Evolutionary conservation across 2,797 vertebrate species (phyloP), one percentile per base, ranked within the genome.

Genomic region (Rhinogobio ventralis): DNA sequence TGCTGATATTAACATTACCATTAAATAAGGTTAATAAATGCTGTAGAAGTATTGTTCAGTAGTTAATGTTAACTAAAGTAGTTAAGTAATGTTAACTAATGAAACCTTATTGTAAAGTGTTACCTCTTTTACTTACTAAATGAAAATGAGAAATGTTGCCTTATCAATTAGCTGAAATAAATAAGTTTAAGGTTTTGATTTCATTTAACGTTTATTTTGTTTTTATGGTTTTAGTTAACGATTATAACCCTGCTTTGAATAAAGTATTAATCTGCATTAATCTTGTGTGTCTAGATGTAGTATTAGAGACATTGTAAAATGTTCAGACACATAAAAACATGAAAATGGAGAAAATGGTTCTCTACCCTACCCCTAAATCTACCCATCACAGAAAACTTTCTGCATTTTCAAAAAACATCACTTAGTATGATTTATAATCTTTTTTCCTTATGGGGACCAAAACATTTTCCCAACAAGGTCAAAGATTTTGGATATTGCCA

Each of bases 241-340:
- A 39, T 55, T 57, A 76, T 39, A 53, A 57, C 23, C 33, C 33
- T 39, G 30, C 33, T 77, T 60, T 77, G 42, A 42, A 36, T 77
- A 25, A 76, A 57, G 39, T n/a, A 36, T 75, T 57, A 57, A 39
- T 75, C 17, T 76, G 30, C 53, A 57, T 8, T 5, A 17, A 15
- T 25, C 13, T 68, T 68, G 57, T 20, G 30, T 64, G 25, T 66
- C 42, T 66, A 14, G 28, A n/a, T 67, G 28, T 68, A 17, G 14
- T 25, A 8, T 42, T 28, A 28, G n/a, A 72, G 17, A 57, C 33
- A 62, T 45, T 17, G 1, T 72, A 13, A 81, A 81, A 68, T 23
- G 33, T 57, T 81, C 36, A 57, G 68, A 28, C 25, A 45, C 46
- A 33, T 62, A 81, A 55, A 57, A 68, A 81, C 51, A n/a, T n/a